Percentiles rank a stretch among this genome's conserved stretches.
These are phyloP conservation scores for Acanthosepion lycidas DNA, from an alignment of 2,888 invertebrate species.

Conservation along the genomic window DNA sequence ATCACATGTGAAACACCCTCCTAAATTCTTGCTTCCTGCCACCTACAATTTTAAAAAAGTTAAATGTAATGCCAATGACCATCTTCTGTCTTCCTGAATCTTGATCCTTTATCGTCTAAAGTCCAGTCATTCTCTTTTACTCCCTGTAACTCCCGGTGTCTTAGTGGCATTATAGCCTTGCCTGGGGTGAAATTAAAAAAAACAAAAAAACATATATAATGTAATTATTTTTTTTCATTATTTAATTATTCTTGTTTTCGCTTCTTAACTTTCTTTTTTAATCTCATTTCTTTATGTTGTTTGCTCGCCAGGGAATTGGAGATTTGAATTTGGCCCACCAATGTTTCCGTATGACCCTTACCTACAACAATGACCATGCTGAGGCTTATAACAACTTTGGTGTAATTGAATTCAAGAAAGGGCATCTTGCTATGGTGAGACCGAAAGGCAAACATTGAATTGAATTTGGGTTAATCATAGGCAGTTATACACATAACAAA, in stretches of 20 bases:
- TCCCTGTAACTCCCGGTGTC: too few relatives aligned
- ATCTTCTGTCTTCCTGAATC: too few relatives aligned
- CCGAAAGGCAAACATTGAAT: not conserved
- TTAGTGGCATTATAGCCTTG: too few relatives aligned
- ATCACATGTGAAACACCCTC: too few relatives aligned
- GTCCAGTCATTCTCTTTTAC: too few relatives aligned
- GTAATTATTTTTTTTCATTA: not conserved
- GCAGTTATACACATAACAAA: not conserved
- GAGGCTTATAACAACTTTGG: slow-evolving; percentile 91
- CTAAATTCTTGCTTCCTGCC: too few relatives aligned
- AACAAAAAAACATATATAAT: too few relatives aligned
- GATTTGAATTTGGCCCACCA: slow-evolving; percentile 87
- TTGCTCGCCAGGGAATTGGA: slow-evolving; percentile 82
- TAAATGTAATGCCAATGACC: too few relatives aligned
- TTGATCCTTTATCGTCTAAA: too few relatives aligned
- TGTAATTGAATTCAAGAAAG: slow-evolving; percentile 82
- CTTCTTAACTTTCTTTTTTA: not conserved
- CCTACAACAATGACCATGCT: slow-evolving; percentile 86
- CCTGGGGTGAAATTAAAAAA: too few relatives aligned
- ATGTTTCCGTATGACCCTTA: slow-evolving; percentile 85
- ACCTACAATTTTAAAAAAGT: too few relatives aligned
- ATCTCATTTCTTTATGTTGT: not conserved
- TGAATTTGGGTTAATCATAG: not conserved
- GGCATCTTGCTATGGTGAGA: slow-evolving; percentile 78
- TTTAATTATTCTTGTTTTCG: not conserved